A percentile compares a stretch with the other conserved stretches of the same genome.
Conservation (phyloP, 2,888 invertebrate genomes). For the Cylindroiulus punctatus region DNA sequence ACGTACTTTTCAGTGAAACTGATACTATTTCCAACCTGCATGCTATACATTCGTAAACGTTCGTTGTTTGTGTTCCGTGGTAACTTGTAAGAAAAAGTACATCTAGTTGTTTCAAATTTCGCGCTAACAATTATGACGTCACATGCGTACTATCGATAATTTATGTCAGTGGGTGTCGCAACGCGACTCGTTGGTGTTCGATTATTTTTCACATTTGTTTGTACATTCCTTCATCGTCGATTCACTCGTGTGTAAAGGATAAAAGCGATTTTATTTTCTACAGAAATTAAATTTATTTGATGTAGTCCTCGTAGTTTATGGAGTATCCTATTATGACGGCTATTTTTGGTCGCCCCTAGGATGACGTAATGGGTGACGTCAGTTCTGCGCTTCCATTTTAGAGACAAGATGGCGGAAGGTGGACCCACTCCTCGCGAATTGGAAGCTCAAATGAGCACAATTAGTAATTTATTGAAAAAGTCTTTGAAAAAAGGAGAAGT, state of each 20-base stretch:
- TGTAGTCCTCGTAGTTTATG: not conserved
- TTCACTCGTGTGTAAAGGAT: slow-evolving; percentile 2
- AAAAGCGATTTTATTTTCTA: slow-evolving; percentile 22
- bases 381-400: slow-evolving; percentile 28
- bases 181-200: not conserved
- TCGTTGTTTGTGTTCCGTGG: no score
- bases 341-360: not conserved
- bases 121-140: not conserved
- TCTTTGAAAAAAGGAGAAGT: slow-evolving; percentile 64
- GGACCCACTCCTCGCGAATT: slow-evolving; percentile 62
- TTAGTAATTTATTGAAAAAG: slow-evolving; percentile 62
- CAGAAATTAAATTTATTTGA: slow-evolving; percentile 37
- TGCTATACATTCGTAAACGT: no score
- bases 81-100: no score
- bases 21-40: no score
- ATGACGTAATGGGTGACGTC: not conserved
- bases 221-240: not conserved
- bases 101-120: no score
- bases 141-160: not conserved
- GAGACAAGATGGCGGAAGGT: slow-evolving; percentile 62
- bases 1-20: no score
- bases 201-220: not conserved
- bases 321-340: not conserved
- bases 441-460: slow-evolving; percentile 64
- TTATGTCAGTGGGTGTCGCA: not conserved